phyloP scores from a whole-genome alignment of 2,797 vertebrate species.

The Harpagifer antarcticus region DNA sequence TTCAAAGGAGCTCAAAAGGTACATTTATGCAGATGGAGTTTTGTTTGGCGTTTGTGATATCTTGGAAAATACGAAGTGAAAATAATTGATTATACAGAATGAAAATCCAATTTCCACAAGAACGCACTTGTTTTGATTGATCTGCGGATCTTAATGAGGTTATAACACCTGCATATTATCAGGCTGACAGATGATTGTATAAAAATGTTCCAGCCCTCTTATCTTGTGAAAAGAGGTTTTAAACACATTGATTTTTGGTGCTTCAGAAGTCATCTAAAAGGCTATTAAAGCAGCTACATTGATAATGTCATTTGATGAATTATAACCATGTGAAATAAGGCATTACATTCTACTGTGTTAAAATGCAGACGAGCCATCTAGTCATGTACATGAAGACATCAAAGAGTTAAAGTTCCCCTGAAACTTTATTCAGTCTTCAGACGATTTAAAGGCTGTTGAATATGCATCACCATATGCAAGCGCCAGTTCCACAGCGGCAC shows the following conservation, averaged over 20 bases:
- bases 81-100: constrained; percentile 41
- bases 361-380: constrained; percentile 28
- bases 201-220: too few relatives aligned
- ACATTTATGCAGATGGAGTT: constrained; percentile 26
- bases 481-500: constrained; percentile 32
- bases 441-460: constrained; percentile 55
- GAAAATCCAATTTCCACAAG: constrained; percentile 46
- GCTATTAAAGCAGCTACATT: constrained; percentile 9
- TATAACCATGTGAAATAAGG: constrained; percentile 25
- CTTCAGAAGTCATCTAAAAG: background rate
- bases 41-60: constrained; percentile 47
- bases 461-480: constrained; percentile 62
- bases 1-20: constrained; percentile 34
- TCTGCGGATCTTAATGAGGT: constrained; percentile 25
- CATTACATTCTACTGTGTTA: background rate
- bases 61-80: constrained; percentile 30
- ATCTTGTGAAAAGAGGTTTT: too few relatives aligned
- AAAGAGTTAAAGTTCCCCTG: constrained; percentile 40
- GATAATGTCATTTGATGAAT: constrained; percentile 7
- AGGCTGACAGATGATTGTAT: too few relatives aligned
- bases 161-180: constrained; percentile 9
- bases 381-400: constrained; percentile 53
- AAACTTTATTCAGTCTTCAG: constrained; percentile 34
- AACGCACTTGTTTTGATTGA: constrained; percentile 39
- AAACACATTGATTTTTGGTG: too few relatives aligned